Conservation (phyloP, 2,888 invertebrate genomes). For the Euzetes globulus region DNA sequence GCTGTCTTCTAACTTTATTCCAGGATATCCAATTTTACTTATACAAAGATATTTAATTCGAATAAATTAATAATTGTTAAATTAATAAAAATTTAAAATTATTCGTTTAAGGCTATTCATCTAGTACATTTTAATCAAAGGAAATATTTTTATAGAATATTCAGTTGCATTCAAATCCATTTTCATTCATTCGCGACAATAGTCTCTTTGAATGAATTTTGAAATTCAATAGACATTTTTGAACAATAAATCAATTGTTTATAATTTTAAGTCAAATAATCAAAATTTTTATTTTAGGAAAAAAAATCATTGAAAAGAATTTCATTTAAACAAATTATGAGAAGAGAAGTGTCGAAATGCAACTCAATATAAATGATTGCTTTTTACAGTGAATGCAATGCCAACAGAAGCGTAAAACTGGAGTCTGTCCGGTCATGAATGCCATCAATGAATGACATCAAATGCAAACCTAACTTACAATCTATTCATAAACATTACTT, state of each 20-base stretch:
- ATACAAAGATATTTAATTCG: no score
- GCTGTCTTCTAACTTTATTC: no score
- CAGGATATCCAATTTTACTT: no score
- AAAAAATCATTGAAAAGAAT: neutral
- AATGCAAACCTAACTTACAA: neutral
- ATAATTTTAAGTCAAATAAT: neutral
- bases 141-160: no score
- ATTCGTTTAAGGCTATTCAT: no score
- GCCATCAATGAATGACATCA: neutral
- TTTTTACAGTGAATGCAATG: neutral
- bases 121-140: no score
- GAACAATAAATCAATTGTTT: neutral
- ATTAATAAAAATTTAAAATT: no score
- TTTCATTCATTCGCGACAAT: no score
- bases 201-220: no score
- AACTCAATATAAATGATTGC: conserved; percentile 20
- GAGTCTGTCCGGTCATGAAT: conserved; percentile 8
- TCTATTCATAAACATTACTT: neutral
- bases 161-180: no score
- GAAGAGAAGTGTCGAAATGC: conserved; percentile 4
- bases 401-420: conserved; percentile 19
- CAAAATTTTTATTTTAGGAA: neutral
- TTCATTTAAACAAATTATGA: conserved; percentile 5
- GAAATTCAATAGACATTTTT: neutral
- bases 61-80: no score